phyloP scores from a whole-genome alignment of 2,113 vertebrate genomes.

The mouse (Mus musculus) region DNA sequence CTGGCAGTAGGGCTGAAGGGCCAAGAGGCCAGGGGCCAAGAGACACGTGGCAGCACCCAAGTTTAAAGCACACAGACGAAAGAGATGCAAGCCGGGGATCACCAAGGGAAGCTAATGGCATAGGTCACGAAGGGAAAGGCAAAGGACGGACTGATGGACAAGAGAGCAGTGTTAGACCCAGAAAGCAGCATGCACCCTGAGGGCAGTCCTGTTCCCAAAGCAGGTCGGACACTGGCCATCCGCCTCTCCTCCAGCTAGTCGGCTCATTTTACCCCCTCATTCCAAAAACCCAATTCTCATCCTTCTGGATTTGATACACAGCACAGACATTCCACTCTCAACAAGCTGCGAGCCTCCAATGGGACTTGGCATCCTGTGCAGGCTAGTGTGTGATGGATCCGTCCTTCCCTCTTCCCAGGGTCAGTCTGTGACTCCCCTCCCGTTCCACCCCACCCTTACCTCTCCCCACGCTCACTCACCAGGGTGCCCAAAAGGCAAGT shows the following conservation, averaged over 20 bases:
- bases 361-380: conserved; percentile 73
- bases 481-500: conserved; percentile 64
- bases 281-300: conserved; percentile 76
- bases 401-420: conserved; percentile 61
- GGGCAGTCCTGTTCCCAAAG: too few species aligned
- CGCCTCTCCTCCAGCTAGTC: background rate
- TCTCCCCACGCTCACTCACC: conserved; percentile 74
- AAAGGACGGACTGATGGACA: background rate
- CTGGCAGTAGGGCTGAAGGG: background rate
- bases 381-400: conserved; percentile 63
- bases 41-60: background rate
- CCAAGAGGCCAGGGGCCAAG: background rate
- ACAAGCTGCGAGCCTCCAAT: conserved; percentile 74
- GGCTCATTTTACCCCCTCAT: conserved; percentile 1
- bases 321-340: conserved; percentile 80
- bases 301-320: conserved; percentile 72
- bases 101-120: accelerated
- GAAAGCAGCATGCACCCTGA: background rate
- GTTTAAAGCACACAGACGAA: background rate
- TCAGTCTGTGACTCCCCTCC: conserved; percentile 61
- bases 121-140: background rate
- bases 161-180: background rate
- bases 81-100: background rate
- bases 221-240: background rate
- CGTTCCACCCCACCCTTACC: conserved; percentile 74